phyloP scores from a whole-genome alignment of 2,888 invertebrate genomes.

The Acanthopleura granulata region DNA sequence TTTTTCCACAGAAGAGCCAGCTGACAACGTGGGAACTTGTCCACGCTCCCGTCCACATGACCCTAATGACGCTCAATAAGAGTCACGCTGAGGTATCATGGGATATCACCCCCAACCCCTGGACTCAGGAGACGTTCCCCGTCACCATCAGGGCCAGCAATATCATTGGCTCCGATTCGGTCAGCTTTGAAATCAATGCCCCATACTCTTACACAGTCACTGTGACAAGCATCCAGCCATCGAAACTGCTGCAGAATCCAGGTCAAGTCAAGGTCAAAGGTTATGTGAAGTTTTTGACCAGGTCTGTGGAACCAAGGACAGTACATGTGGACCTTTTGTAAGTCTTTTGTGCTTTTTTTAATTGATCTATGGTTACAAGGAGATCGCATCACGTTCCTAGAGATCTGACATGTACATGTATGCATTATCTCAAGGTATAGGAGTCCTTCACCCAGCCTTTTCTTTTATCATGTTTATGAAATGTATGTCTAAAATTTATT shows the following conservation, averaged over 20 bases:
- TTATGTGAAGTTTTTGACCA: conserved; percentile 21
- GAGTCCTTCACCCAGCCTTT: too few species aligned
- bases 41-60: conserved; percentile 24
- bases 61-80: conserved; percentile 14
- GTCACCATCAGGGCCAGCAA: conserved; percentile 26
- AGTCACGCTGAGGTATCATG: not conserved
- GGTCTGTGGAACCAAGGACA: not conserved
- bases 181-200: conserved; percentile 26
- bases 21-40: conserved; percentile 29
- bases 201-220: conserved; percentile 24
- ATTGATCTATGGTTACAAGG: too few species aligned
- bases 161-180: conserved; percentile 25
- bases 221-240: conserved; percentile 22
- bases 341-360: not conserved
- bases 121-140: not conserved
- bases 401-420: too few species aligned
- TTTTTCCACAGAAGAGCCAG: conserved; percentile 23
- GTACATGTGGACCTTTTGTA: conserved; percentile 29
- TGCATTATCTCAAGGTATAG: too few species aligned
- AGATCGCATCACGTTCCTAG: too few species aligned
- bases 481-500: too few species aligned
- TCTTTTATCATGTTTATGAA: too few species aligned
- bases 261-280: conserved; percentile 24
- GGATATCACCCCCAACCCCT: not conserved
- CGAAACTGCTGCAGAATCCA: conserved; percentile 5